A percentile compares a stretch with the other conserved stretches of the same genome.
These are phyloP conservation scores for Erinaceus europaeus DNA, from an alignment of 2,113 vertebrate genomes.

Conservation along the genomic window DNA sequence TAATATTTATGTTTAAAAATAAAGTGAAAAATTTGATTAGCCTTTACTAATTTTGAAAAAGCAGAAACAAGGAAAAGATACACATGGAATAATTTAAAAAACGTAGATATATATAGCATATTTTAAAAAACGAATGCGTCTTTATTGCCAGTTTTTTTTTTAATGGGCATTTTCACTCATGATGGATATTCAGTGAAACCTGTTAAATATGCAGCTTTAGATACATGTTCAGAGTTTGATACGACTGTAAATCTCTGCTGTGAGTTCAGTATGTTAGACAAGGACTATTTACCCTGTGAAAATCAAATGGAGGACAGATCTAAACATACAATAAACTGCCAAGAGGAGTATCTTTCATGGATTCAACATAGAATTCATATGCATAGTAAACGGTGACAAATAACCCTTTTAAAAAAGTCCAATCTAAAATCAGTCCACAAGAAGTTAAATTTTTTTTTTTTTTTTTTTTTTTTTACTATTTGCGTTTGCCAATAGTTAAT, in stretches of 20 bases:
- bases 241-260: neutral
- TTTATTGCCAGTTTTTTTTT: neutral
- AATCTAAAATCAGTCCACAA: neutral
- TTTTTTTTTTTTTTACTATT: no score
- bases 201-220: neutral
- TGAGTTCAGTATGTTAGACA: neutral
- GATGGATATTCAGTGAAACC: neutral
- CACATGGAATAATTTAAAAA: neutral
- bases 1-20: neutral
- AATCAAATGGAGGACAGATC: neutral
- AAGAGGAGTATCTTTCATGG: neutral
- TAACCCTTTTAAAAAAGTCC: neutral
- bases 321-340: neutral
- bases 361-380: slow-evolving; percentile 1
- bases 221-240: neutral
- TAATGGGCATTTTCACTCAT: neutral
- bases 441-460: slow-evolving; percentile 23
- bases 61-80: neutral
- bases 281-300: neutral
- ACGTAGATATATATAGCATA: neutral
- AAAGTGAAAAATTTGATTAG: neutral
- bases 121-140: neutral
- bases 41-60: neutral
- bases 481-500: slow-evolving; percentile 10
- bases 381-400: neutral